phyloP scores from a whole-genome alignment of 2,113 vertebrate genomes.

The Turnix velox region DNA sequence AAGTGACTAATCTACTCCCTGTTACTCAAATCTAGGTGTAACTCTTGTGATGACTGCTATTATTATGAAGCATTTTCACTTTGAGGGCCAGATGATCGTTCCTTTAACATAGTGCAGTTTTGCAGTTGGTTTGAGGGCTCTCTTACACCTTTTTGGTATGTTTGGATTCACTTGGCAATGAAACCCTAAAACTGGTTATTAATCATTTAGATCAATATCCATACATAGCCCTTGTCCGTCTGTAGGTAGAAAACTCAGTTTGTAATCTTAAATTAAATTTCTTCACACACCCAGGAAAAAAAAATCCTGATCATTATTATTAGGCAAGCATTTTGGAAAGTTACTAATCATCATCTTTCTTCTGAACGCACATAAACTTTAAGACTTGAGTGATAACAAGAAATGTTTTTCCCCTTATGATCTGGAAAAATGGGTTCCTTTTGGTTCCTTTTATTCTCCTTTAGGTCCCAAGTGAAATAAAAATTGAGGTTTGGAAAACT shows the following conservation, averaged over 20 bases:
- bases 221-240: background rate
- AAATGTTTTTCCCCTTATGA: background rate
- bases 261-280: background rate
- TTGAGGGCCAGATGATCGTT: conserved; percentile 1
- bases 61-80: conserved; percentile 15
- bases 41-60: conserved; percentile 48
- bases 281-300: background rate
- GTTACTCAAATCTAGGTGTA: conserved; percentile 62
- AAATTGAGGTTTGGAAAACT: background rate
- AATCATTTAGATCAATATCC: background rate
- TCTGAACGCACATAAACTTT: background rate
- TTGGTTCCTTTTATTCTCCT: background rate
- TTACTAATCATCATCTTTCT: background rate
- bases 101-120: conserved; percentile 30
- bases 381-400: background rate
- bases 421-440: background rate
- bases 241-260: background rate
- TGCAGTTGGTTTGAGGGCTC: background rate
- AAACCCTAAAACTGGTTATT: background rate
- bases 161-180: background rate
- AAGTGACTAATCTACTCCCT: conserved; percentile 35
- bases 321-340: background rate
- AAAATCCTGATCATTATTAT: background rate
- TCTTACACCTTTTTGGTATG: background rate
- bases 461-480: background rate